Evolutionary conservation across 2,797 vertebrate species (phyloP).

Genomic region (Hydrocynus forskahlii): DNA sequence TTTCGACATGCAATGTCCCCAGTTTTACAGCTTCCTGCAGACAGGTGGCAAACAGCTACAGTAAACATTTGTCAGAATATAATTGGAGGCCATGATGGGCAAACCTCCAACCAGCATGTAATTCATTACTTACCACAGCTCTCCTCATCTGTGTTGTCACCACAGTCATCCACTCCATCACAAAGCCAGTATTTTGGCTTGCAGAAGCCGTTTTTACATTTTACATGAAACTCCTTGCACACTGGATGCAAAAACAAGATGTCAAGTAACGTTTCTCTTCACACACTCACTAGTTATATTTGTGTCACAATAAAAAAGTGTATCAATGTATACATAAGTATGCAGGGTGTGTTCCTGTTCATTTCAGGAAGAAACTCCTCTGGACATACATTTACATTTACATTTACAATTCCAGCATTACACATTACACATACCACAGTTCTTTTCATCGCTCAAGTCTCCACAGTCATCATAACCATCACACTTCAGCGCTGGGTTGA

Average conservation of each 20-base stretch:
- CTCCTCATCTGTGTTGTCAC: slow-evolving; percentile 86
- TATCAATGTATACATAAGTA: background rate
- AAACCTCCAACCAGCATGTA: background rate
- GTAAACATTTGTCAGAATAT: background rate
- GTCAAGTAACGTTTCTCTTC: slow-evolving; percentile 1
- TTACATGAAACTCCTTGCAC: slow-evolving; percentile 78
- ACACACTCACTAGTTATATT: background rate
- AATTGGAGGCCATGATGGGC: background rate
- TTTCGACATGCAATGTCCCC: slow-evolving; percentile 79
- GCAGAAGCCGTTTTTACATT: slow-evolving; percentile 84
- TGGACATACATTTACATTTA: too few species aligned
- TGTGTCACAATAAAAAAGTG: background rate
- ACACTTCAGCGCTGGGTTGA: slow-evolving; percentile 75
- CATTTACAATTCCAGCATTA: too few species aligned
- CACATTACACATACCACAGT: too few species aligned
- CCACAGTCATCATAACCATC: slow-evolving; percentile 90
- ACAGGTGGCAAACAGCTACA: background rate
- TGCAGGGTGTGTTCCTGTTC: background rate
- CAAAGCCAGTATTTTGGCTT: slow-evolving; percentile 90
- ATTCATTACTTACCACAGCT: slow-evolving; percentile 80
- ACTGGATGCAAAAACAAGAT: slow-evolving; percentile 59
- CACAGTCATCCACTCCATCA: slow-evolving; percentile 88
- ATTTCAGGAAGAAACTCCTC: background rate
- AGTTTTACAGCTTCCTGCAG: slow-evolving; percentile 74
- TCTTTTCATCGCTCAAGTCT: slow-evolving; percentile 83